Base-by-base conservation (phyloP, 2,113 vertebrate genomes). In the Rhynchopsitta pachyrhyncha region DNA sequence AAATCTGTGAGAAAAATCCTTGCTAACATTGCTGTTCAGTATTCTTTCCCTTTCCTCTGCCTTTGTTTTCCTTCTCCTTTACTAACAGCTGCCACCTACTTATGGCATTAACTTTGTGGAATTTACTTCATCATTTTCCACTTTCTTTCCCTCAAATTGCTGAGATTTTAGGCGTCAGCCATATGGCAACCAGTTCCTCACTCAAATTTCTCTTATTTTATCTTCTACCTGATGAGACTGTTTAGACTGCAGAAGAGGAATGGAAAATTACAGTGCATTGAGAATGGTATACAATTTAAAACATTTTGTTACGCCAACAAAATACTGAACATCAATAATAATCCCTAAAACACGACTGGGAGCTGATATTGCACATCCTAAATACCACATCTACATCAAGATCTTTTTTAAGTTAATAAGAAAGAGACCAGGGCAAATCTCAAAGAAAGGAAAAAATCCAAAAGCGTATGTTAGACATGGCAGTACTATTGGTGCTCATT, bases 111-210 rank as follows among this genome's bases (percentile, higher is more conserved):
- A 95, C 88, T 94, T 84, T 68, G 19, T 52, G 71, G 87, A 92
- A 79, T 94, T 95, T 75, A 86, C 83, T 97, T 88, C 52, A 92
- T 90, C n/a, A 69, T 95, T 85, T 78, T 52, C 44, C 31, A 83
- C 59, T 92, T 95, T 96, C 80, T 68, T 96, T 80, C 82, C 20
- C 24, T 97, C 67, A 96, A 97, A 97, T 88, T 94, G 92, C 84
- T 22, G 49, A 90, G 80, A 96, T 96, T 95, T 95, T 94, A 92
- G 74, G 91, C 62, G 29, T 92, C 85, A 95, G 80, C 93, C 96
- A 97, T 94, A 96, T 92, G 95, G 95, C n/a, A 4, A 92, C 46
- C 52, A 57, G 41, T 67, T 82, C 76, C 24, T 90, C 77, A 75
- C 25, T 90, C 68, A 39, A 86, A 95, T 35, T 84, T 76, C 71